Evolutionary conservation across 2,113 vertebrate species (phyloP).

Genomic region (Brachypteracias leptosomus): DNA sequence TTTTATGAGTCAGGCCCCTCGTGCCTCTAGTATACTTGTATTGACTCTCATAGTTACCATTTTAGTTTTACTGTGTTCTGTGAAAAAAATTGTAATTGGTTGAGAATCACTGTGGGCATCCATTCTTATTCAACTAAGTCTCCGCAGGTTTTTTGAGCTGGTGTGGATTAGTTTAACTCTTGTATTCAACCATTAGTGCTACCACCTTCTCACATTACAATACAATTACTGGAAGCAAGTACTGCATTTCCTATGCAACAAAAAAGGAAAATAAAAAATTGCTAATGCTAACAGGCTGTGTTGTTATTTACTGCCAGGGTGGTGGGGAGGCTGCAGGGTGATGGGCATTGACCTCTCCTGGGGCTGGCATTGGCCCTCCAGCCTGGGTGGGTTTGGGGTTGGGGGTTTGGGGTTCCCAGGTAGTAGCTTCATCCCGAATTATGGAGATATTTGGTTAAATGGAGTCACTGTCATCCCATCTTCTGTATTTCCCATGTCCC

Average conservation of each 20-base stretch:
- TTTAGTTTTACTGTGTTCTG: slow-evolving; percentile 83
- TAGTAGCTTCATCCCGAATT: background rate
- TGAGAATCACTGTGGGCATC: slow-evolving; percentile 89
- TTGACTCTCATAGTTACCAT: slow-evolving; percentile 87
- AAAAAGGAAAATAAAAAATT: slow-evolving; percentile 95
- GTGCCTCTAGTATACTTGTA: slow-evolving; percentile 94
- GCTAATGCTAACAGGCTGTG: slow-evolving; percentile 86
- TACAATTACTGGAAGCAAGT: slow-evolving; percentile 98
- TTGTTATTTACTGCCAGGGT: slow-evolving; percentile 52
- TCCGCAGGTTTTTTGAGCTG: slow-evolving; percentile 87
- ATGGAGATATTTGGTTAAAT: accelerated
- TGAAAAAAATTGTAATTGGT: slow-evolving; percentile 88
- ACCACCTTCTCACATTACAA: slow-evolving; percentile 92
- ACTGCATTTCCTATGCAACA: slow-evolving; percentile 99
- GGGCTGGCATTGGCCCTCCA: background rate
- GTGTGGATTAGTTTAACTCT: slow-evolving; percentile 89
- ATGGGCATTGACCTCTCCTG: background rate
- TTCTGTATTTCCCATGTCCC: no score
- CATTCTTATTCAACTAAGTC: slow-evolving; percentile 88
- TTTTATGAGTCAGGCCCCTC: slow-evolving; percentile 86
- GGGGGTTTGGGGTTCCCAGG: background rate
- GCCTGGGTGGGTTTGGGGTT: background rate
- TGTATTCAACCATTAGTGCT: slow-evolving; percentile 90
- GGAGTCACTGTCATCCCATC: accelerated
- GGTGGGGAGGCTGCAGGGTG: background rate